phyloP scores from a whole-genome alignment of 2,888 invertebrate species.

The Latrodectus hesperus region DNA sequence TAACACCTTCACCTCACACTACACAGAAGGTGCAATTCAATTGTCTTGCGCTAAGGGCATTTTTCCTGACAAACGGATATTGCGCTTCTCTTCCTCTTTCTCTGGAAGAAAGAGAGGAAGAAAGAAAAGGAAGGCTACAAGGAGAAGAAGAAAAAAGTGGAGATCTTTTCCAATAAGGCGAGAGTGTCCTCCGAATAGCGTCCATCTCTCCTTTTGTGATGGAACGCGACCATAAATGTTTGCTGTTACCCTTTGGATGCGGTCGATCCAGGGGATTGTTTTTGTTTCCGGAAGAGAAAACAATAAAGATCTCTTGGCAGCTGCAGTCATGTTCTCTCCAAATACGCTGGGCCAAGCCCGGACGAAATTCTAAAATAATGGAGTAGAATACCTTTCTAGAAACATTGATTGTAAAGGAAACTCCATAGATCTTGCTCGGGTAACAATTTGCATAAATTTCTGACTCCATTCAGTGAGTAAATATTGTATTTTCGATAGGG shows the following conservation, averaged over 20 bases:
- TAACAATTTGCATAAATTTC: too few relatives aligned
- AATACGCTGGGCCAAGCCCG: too few relatives aligned
- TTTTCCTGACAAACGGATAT: conserved; percentile 25
- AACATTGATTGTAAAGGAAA: too few relatives aligned
- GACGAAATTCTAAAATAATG: too few relatives aligned
- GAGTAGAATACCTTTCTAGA: too few relatives aligned
- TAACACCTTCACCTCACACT: conserved; percentile 3
- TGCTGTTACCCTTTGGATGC: conserved; percentile 27
- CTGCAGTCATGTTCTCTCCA: too few relatives aligned
- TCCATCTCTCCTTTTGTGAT: conserved; percentile 13
- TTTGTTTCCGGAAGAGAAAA: conserved; percentile 7
- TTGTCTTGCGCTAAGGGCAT: conserved; percentile 23
- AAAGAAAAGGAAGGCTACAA: background rate
- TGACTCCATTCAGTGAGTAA: too few relatives aligned
- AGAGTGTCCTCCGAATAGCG: conserved; percentile 19
- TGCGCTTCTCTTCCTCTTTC: conserved; percentile 5
- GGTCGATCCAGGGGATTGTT: conserved; percentile 1
- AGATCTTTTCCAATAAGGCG: background rate
- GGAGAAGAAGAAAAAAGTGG: conserved; percentile 22
- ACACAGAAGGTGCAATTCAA: conserved; percentile 28
- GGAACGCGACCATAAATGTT: conserved; percentile 55
- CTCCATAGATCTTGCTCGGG: too few relatives aligned
- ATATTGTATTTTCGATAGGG: too few relatives aligned
- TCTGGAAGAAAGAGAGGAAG: background rate
- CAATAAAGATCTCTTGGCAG: background rate